Evolutionary conservation across 1,140 invertebrate genomes (phyloP).

Genomic region (Physella acuta): DNA sequence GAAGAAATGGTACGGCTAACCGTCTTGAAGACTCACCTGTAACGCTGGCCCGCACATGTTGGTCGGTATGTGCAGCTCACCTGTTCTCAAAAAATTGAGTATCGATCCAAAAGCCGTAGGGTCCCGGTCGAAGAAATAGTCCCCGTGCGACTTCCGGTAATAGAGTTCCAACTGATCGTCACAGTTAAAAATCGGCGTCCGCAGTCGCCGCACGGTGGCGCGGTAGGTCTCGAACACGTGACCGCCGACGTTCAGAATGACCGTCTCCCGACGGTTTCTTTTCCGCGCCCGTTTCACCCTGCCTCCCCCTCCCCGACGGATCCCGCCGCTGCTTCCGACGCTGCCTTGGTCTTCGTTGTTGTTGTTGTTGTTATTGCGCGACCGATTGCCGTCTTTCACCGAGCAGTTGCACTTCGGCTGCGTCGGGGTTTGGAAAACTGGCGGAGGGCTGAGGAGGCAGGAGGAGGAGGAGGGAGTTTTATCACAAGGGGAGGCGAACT

Average conservation of each 20-base stretch:
- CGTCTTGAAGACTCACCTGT: too few species aligned
- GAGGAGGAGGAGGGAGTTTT: not conserved
- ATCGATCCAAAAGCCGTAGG: constrained; percentile 47
- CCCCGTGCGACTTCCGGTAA: constrained; percentile 70
- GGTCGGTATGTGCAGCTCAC: constrained; percentile 53
- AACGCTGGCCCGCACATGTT: constrained; percentile 48
- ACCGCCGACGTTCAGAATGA: constrained; percentile 51
- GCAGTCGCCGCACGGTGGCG: constrained; percentile 44
- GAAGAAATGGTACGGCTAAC: too few species aligned
- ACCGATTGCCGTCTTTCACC: not conserved
- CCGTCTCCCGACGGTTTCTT: constrained; percentile 34
- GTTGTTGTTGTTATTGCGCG: not conserved
- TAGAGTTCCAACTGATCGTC: constrained; percentile 45
- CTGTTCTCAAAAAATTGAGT: constrained; percentile 52
- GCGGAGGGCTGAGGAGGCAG: not conserved
- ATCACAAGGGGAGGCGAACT: not conserved
- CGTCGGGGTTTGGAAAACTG: not conserved
- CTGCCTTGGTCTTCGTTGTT: not conserved
- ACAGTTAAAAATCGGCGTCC: constrained; percentile 42
- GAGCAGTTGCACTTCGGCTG: not conserved
- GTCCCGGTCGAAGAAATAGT: constrained; percentile 56
- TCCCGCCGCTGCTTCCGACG: not conserved
- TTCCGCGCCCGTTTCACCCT: not conserved
- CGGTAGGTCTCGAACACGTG: constrained; percentile 49
- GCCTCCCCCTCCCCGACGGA: not conserved